Base-by-base conservation (phyloP, 2,113 vertebrate species). In the Xiphophorus hellerii region DNA sequence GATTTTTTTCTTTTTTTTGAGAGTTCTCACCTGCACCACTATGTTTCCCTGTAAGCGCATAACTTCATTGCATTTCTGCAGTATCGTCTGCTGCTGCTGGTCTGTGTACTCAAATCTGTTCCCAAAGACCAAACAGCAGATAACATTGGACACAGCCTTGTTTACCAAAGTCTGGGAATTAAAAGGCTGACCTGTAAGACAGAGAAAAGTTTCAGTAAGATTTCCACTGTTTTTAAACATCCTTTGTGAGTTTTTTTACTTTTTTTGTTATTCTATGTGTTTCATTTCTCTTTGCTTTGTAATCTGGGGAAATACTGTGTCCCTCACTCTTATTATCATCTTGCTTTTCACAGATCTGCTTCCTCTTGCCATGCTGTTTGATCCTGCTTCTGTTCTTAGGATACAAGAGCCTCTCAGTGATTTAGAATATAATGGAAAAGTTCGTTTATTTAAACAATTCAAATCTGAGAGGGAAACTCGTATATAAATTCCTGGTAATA, bases 141-240 rank as follows among this genome's bases (percentile, higher is more conserved):
- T 83, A 54, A 88, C 61, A 51, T 90, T 91, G 64, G 90, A 86
- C 60, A 97, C 95, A 35, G 96, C 95, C 0, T 89, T 91, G 61
- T 94, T 95, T 27, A 97, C 88, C 82, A 93, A 90, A 63, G 92
- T 82, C 6, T 93, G 94, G 69, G 93, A 91, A 74, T 96, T 77
- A 84, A 97, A 95, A 1, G 95, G 89, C 39, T 94, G 87, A 20
- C 94, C 96, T 97, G 78, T 27, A 76, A 63, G 72, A 84, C 0
- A 60, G 31, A 44, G 10, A 29, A 15, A 25, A 35, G 2, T 63
- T 28, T 17, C 4, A 20, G 22, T 58, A n/a, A 58, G 7, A 9
- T 58, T 54, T 8, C 5, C 5, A 54, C 7, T 0, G 10, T n/a
- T 58, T 58, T 3, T n/a, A 11, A 58, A 10, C 7, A n/a, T 3